These are phyloP conservation scores for Drosophila vallismaia DNA, from an alignment of 2,888 invertebrate genomes.

Conservation along the genomic window DNA sequence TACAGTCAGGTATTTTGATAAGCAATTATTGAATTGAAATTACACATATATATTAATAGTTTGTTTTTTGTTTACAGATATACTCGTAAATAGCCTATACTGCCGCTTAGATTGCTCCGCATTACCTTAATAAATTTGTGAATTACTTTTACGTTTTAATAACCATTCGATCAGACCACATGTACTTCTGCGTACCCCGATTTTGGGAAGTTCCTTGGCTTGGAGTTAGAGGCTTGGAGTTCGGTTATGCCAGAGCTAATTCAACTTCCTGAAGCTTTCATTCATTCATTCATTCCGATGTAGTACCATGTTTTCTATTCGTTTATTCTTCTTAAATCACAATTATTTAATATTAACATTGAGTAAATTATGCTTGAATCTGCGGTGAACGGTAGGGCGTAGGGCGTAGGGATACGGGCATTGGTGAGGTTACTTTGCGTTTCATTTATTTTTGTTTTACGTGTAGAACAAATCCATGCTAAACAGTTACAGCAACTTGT, in stretches of 20 bases:
- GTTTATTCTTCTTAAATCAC: conserved; percentile 70
- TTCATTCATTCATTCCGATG: conserved; percentile 36
- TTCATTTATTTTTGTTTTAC: conserved; percentile 21
- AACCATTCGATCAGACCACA: conserved; percentile 49
- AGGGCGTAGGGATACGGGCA: conserved; percentile 46
- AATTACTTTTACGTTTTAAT: conserved; percentile 45
- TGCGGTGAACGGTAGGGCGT: conserved; percentile 35
- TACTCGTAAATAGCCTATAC: conserved; percentile 56
- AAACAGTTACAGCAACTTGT: conserved; percentile 60
- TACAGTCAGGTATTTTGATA: conserved; percentile 83
- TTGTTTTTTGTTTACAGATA: conserved; percentile 48
- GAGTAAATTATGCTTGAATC: conserved; percentile 75
- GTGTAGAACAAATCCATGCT: conserved; percentile 60
- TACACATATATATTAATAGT: conserved; percentile 72
- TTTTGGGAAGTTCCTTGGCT: conserved; percentile 42
- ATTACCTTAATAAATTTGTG: conserved; percentile 58
- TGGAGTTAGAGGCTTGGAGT: conserved; percentile 27
- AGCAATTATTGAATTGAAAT: conserved; percentile 80
- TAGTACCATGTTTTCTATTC: conserved; percentile 65
- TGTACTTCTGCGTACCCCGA: conserved; percentile 36
- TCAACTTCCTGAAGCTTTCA: conserved; percentile 39
- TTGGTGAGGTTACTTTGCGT: conserved; percentile 51
- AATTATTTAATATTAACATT: conserved; percentile 77
- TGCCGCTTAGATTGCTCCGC: conserved; percentile 61
- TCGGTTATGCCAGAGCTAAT: conserved; percentile 44